phyloP scores from a whole-genome alignment of 1,140 invertebrate genomes.

The Hermetia illucens region DNA sequence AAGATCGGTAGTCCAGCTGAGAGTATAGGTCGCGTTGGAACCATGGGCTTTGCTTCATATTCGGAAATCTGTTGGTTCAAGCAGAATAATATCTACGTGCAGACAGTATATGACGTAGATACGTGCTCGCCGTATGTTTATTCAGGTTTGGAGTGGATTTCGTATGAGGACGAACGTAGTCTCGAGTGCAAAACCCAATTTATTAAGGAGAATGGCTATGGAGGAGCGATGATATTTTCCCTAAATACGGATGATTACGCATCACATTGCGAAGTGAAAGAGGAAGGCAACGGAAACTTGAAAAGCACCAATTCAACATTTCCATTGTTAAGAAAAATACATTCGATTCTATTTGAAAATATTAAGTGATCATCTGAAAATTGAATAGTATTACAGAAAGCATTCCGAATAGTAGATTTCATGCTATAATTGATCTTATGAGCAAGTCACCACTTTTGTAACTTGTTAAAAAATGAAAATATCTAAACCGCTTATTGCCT shows the following conservation, averaged over 20 bases:
- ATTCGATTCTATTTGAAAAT: constrained; percentile 5
- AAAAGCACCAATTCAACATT: background rate
- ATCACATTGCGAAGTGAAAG: constrained; percentile 24
- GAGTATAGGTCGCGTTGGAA: constrained; percentile 47
- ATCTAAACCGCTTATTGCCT: too few species aligned
- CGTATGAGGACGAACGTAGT: constrained; percentile 69
- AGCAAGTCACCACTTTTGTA: too few species aligned
- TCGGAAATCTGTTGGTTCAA: constrained; percentile 53
- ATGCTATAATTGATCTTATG: too few species aligned
- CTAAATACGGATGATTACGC: constrained; percentile 57
- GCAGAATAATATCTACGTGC: constrained; percentile 29
- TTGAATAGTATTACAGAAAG: too few species aligned
- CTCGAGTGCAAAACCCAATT: constrained; percentile 55
- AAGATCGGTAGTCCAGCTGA: constrained; percentile 52
- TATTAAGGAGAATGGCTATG: constrained; percentile 43
- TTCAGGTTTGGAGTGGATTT: constrained; percentile 67
- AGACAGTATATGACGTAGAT: constrained; percentile 44
- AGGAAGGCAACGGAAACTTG: background rate
- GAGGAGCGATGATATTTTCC: constrained; percentile 63
- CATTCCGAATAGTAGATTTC: too few species aligned
- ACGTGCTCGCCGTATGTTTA: constrained; percentile 67
- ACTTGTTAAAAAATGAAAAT: too few species aligned
- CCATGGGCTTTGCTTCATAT: constrained; percentile 56
- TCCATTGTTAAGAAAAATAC: constrained; percentile 6
- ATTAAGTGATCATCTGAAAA: too few species aligned